Evolutionary conservation across 2,113 vertebrate species (phyloP).

Genomic region (Platysternon megacephalum): DNA sequence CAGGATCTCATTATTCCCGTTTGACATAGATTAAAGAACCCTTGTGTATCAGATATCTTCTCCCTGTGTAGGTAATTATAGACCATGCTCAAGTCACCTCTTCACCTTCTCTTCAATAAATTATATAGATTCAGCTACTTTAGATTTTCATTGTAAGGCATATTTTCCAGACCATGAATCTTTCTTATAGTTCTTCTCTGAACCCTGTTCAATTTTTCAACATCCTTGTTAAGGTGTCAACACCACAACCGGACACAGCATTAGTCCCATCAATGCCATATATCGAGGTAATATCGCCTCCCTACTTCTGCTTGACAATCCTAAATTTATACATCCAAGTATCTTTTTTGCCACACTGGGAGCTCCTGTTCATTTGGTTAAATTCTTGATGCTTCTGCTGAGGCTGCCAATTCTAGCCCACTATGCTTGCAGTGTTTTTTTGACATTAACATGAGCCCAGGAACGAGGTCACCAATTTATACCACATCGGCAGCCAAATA

Average conservation of each 20-base stretch:
- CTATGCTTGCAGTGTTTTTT: background rate
- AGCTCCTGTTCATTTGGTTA: background rate
- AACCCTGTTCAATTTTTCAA: conserved; percentile 37
- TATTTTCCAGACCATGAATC: background rate
- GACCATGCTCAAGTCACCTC: background rate
- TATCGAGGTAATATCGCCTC: conserved; percentile 11
- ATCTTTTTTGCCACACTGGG: background rate
- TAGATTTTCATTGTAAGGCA: background rate
- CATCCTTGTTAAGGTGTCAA: conserved; percentile 63
- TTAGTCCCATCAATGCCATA: conserved; percentile 16
- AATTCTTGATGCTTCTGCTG: conserved; percentile 6
- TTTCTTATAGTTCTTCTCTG: background rate
- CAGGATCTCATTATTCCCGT: background rate
- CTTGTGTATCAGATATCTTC: background rate
- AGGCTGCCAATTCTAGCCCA: background rate
- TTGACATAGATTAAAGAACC: background rate
- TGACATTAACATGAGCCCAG: conserved; percentile 47
- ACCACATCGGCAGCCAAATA: conserved; percentile 59
- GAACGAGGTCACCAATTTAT: conserved; percentile 57
- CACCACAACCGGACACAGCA: background rate
- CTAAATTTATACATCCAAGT: background rate
- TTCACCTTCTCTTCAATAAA: background rate
- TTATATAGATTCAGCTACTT: background rate
- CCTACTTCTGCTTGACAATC: conserved; percentile 18
- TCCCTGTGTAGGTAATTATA: background rate